These are phyloP conservation scores for Micronisus gabar DNA, from an alignment of 2,113 vertebrate species.

Conservation along the genomic window DNA sequence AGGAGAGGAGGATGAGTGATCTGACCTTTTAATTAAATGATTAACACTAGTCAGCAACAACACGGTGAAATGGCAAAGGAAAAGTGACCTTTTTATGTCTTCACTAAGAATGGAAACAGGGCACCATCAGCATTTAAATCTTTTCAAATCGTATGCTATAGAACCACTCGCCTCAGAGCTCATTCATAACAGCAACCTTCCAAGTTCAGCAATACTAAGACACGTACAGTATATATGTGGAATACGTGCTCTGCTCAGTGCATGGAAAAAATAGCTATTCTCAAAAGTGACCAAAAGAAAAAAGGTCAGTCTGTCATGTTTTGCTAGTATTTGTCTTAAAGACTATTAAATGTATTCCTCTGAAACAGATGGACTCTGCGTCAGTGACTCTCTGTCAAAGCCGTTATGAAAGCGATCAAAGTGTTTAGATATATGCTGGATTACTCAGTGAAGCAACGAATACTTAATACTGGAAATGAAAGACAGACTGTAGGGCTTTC, in stretches of 20 bases:
- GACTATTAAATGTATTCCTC: neutral
- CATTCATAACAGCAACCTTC: neutral
- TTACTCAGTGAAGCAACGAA: neutral
- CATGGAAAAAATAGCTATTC: neutral
- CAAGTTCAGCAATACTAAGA: neutral
- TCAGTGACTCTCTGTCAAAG: neutral
- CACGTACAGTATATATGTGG: neutral
- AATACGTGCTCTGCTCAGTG: neutral
- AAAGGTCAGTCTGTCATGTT: conserved; percentile 28
- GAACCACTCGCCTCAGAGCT: neutral
- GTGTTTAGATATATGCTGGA: neutral
- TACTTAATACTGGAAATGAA: neutral
- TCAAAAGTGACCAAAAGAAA: neutral
- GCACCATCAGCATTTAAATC: neutral
- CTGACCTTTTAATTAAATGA: conserved; percentile 75
- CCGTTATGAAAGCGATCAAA: neutral
- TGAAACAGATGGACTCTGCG: neutral
- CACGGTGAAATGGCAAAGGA: conserved; percentile 45
- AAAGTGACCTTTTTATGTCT: conserved; percentile 65
- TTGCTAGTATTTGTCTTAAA: neutral
- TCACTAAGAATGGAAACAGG: conserved; percentile 37
- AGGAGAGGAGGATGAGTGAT: conserved; percentile 43
- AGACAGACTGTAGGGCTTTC: neutral
- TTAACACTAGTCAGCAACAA: conserved; percentile 60
- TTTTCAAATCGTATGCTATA: neutral